A percentile compares a stretch with the other conserved stretches of the same genome.
These are phyloP conservation scores for Catocala sponsa DNA, from an alignment of 2,888 invertebrate species.

Conservation along the genomic window DNA sequence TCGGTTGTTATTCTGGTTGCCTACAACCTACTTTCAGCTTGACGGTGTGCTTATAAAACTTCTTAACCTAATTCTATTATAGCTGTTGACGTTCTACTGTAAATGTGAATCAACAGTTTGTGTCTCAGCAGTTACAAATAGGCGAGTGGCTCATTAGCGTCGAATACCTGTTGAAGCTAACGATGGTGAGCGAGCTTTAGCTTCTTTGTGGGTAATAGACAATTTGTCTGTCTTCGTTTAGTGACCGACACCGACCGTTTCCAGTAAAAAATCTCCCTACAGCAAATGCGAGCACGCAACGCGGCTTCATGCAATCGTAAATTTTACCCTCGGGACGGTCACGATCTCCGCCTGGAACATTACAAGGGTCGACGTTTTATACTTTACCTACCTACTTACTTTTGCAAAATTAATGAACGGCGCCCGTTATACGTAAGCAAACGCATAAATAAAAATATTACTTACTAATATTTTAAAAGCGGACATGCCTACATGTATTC, in stretches of 20 bases:
- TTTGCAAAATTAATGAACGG: conserved; percentile 30
- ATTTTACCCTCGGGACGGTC: conserved; percentile 53
- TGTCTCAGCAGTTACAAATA: conserved; percentile 41
- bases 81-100: conserved; percentile 6
- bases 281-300: conserved; percentile 50
- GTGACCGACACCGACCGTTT: conserved; percentile 11
- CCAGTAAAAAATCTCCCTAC: conserved; percentile 35
- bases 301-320: conserved; percentile 58
- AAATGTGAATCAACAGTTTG: conserved; percentile 54
- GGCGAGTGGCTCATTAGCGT: conserved; percentile 39
- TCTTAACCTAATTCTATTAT: conserved; percentile 21
- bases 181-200: conserved; percentile 18
- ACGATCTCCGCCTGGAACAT: conserved; percentile 48
- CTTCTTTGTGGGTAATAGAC: conserved; percentile 41
- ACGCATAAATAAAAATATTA: conserved; percentile 17
- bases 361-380: conserved; percentile 47
- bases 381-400: conserved; percentile 24
- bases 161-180: conserved; percentile 60
- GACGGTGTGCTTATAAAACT: conserved; percentile 11
- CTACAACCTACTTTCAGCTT: conserved; percentile 9
- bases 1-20: not conserved
- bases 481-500: conserved; percentile 18
- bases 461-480: conserved; percentile 16
- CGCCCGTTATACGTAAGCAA: conserved; percentile 14
- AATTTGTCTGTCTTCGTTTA: conserved; percentile 46